These are phyloP conservation scores for Yasuhikotakia modesta DNA, from an alignment of 2,797 vertebrate genomes.

Conservation along the genomic window DNA sequence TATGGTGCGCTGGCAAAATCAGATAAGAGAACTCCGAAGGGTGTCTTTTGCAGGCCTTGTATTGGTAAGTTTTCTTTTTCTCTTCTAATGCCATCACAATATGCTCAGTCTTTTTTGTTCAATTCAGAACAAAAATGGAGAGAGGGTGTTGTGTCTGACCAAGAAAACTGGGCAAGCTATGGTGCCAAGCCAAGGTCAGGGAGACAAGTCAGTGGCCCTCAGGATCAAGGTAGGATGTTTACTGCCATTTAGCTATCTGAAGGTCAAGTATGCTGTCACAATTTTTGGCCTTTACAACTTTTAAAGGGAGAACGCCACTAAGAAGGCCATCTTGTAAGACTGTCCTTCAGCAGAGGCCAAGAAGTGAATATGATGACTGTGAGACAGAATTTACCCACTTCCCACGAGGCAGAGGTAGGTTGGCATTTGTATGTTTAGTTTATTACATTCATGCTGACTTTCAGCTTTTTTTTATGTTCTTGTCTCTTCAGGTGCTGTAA, in stretches of 20 bases:
- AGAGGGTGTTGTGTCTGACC: constrained; percentile 47
- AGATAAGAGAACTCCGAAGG: constrained; percentile 50
- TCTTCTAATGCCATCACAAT: not conserved
- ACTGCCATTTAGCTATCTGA: not conserved
- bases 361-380: constrained; percentile 59
- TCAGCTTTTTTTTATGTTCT: not conserved
- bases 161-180: constrained; percentile 58
- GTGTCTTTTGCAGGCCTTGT: constrained; percentile 45
- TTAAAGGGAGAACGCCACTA: constrained; percentile 45
- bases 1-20: constrained; percentile 43
- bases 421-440: not conserved
- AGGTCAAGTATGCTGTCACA: not conserved
- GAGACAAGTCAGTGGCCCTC: constrained; percentile 46
- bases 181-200: constrained; percentile 53
- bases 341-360: constrained; percentile 56
- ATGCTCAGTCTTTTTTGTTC: not conserved
- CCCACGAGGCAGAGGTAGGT: constrained; percentile 65
- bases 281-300: not conserved
- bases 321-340: constrained; percentile 59
- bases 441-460: not conserved
- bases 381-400: constrained; percentile 51
- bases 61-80: not conserved
- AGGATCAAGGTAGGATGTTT: constrained; percentile 56
- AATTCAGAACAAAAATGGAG: constrained; percentile 47
- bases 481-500: constrained; percentile 60